Base-by-base conservation (phyloP, 2,797 vertebrate species). In the Acanthis flammea region DNA sequence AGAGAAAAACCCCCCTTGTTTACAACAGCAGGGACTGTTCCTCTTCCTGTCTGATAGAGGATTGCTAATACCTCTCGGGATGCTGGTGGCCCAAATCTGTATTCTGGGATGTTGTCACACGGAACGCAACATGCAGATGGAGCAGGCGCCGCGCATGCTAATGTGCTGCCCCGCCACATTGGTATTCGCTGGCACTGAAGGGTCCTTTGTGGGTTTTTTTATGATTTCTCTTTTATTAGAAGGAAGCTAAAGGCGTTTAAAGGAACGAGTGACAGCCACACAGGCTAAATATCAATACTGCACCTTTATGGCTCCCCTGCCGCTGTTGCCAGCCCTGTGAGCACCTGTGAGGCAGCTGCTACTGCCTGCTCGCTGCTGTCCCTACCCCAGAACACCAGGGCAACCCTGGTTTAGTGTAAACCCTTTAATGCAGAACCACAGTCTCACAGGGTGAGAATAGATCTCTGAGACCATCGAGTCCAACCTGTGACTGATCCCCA, bases 191-290 rank as follows among this genome's bases (percentile, higher is more conserved):
- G 8, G 12, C 3, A 6, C 54, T 61, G 35, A 61, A 73, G 91
- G 90, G 76, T 54, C 91, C 93, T 96, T 94, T 92, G 88, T 93
- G 93, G 44, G 0, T 0, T 58, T 86, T 74, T 77, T 87, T 60
- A 80, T 88, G 74, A 66, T 95, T 96, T 85, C 82, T 92, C 81
- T 96, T 95, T 91, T 95, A 93, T 97, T 94, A 95, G 90, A 86
- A 93, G 77, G 88, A 94, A 95, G 75, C 61, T 63, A 73, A 96
- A 97, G 82, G 74, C 51, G 3, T 88, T 93, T 94, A 88, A 92
- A 94, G 92, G 62, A 83, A 42, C 4, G 19, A 80, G 44, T 62
- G 86, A 73, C 81, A 95, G 45, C 4, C 39, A 60, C 80, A 23
- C 24, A 7, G 72, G 74, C 54, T 91, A 92, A 97, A 91, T 88